These are phyloP conservation scores for Motacilla tschutschensis DNA, from an alignment of 2,113 vertebrate genomes.

Conservation along the genomic window DNA sequence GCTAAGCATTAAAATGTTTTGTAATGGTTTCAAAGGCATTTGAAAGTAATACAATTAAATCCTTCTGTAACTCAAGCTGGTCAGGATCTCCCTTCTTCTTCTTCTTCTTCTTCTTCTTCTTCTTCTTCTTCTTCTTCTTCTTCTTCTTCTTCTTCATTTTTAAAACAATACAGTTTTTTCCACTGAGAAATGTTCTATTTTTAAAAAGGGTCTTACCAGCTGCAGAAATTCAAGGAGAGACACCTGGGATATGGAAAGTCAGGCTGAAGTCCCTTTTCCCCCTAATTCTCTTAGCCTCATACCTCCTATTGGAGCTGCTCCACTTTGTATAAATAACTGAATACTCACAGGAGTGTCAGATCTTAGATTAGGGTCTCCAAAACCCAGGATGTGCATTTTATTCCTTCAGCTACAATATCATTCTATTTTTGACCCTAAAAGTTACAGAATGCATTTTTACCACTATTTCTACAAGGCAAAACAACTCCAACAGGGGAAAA, in stretches of 20 bases:
- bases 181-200: conserved; percentile 31
- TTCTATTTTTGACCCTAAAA: conserved; percentile 18
- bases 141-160: not conserved
- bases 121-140: not conserved
- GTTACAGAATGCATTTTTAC: not conserved
- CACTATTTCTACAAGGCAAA: not conserved
- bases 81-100: not conserved
- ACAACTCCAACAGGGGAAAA: not conserved
- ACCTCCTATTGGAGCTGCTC: conserved; percentile 50
- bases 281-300: conserved; percentile 17
- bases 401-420: not conserved
- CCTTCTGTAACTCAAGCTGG: not conserved
- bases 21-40: not conserved
- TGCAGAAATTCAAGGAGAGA: conserved; percentile 2
- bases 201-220: not conserved
- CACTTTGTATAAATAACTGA: conserved; percentile 45
- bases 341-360: conserved; percentile 13
- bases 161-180: not conserved
- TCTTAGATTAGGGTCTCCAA: not conserved
- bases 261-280: conserved; percentile 13
- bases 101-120: not conserved
- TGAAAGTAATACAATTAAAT: not conserved
- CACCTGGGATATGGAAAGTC: conserved; percentile 24
- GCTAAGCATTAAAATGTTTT: not conserved
- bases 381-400: not conserved